Base-by-base conservation (phyloP, 2,888 invertebrate species). In the Drosophila multiciliata region DNA sequence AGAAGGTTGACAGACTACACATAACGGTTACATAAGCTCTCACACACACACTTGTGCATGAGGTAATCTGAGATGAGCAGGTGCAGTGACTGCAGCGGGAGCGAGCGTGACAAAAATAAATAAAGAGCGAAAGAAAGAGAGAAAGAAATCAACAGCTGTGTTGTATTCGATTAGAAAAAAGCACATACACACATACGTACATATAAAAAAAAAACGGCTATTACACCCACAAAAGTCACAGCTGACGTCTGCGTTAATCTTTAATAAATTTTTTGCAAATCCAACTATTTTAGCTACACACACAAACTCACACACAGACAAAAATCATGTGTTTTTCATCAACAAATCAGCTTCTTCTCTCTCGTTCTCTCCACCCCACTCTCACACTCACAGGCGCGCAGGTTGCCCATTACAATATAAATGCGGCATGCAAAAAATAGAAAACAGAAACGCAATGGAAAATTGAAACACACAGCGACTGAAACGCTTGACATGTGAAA, bases 261-360 rank as follows among this genome's bases (percentile, higher is more conserved):
- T 65, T 65, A 50, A 63, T 53, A 75, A 55, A 66, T 67, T 78
- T 65, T 67, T 78, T 67, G 66, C 69, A 79, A 61, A 62, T 72
- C 61, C 50, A 79, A 63, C 75, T 69, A 61, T 58, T 59, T 67
- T 66, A 52, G 73, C 65, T 80, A 76, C 60, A 75, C 49, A 38
- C 12, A 62, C 38, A 23, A 40, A 60, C 38, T 32, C 32, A 36
- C 23, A 49, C 12, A 50, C 12, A 23, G 9, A 75, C 78, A 81
- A 77, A 80, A 80, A 91, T 83, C 89, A 90, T 90, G 87, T 90
- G 90, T 87, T 90, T 91, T 90, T 79, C 85, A 90, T 82, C 90
- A 87, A 80, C 62, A 57, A 61, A 42, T 60, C 59, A 42, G 62
- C 45, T 49, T 45, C 48, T 26, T 38, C 45, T 15, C 33, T 23